These are phyloP conservation scores for Hafferia zeledoni DNA, from an alignment of 2,797 vertebrate species.

Conservation along the genomic window DNA sequence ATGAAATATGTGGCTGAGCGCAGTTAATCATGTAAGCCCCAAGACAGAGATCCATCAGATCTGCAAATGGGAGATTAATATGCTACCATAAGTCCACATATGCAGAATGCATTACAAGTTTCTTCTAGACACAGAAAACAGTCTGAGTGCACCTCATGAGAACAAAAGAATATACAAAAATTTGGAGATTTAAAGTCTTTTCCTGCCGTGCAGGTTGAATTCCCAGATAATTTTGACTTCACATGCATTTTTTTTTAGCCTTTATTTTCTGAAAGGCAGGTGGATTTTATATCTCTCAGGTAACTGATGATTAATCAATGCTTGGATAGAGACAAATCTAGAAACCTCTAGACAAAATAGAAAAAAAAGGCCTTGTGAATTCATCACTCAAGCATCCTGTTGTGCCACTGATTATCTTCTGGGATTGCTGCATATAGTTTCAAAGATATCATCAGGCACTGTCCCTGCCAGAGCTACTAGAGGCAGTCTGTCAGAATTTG, in stretches of 20 bases:
- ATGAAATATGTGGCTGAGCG: conserved; percentile 24
- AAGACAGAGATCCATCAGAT: conserved; percentile 31
- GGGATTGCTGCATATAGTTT: conserved; percentile 28
- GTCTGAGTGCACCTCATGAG: not conserved
- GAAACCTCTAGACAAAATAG: not conserved
- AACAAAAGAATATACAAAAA: not conserved
- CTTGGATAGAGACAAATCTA: not conserved
- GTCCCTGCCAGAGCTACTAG: not conserved
- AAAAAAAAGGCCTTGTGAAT: not conserved
- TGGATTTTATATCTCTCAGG: not conserved
- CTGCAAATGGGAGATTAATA: conserved; percentile 48
- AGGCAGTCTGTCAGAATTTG: not conserved
- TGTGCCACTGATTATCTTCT: not conserved
- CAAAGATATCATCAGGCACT: conserved; percentile 53
- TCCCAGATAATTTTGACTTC: not conserved
- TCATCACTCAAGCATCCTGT: not conserved
- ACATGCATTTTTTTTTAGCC: not conserved
- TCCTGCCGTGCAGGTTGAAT: not conserved
- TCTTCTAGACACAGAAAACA: not conserved
- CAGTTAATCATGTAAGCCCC: conserved; percentile 43
- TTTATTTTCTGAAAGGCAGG: not conserved
- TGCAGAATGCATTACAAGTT: conserved; percentile 18
- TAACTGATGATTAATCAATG: not conserved
- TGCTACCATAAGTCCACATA: not conserved
- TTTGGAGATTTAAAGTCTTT: not conserved